Percentiles rank a stretch among this genome's conserved stretches.
Conservation (phyloP, 2,797 vertebrate species). For the Antennarius maculatus region DNA sequence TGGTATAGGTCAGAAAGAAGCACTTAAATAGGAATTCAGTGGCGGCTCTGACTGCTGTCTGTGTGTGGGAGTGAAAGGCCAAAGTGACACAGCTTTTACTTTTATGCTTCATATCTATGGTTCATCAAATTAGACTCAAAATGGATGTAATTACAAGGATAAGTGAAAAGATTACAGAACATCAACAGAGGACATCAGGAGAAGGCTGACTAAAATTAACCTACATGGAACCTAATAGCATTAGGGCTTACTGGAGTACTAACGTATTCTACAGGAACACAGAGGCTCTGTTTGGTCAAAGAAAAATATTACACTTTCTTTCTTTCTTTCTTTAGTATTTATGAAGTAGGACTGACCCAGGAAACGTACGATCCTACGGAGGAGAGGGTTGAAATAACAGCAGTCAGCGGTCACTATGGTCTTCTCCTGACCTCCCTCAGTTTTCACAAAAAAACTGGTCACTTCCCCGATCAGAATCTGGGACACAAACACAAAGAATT, state of each 20-base stretch:
- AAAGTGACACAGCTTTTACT: constrained; percentile 36
- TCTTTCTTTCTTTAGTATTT: neutral
- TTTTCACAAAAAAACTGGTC: constrained; percentile 85
- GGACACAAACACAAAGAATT: constrained; percentile 27
- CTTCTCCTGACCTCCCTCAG: constrained; percentile 83
- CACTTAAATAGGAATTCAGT: constrained; percentile 9
- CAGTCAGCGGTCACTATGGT: constrained; percentile 91
- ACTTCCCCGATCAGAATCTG: constrained; percentile 92
- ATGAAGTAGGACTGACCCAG: constrained; percentile 80
- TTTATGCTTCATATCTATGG: constrained; percentile 16
- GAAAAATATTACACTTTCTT: constrained; percentile 3
- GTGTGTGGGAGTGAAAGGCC: constrained; percentile 41
- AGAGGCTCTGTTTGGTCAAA: constrained; percentile 29
- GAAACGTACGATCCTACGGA: constrained; percentile 90
- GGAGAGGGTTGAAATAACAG: constrained; percentile 91
- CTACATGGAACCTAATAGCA: constrained; percentile 28
- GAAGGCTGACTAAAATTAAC: constrained; percentile 11
- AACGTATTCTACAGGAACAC: constrained; percentile 32
- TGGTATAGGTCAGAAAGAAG: constrained; percentile 8
- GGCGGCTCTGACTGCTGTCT: neutral
- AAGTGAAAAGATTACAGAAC: constrained; percentile 29
- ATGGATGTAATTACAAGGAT: constrained; percentile 18
- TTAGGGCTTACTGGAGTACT: constrained; percentile 4
- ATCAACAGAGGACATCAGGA: constrained; percentile 31
- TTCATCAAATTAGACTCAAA: constrained; percentile 9